Conservation (phyloP, 2,797 vertebrate species). For the Xenopus petersii region DNA sequence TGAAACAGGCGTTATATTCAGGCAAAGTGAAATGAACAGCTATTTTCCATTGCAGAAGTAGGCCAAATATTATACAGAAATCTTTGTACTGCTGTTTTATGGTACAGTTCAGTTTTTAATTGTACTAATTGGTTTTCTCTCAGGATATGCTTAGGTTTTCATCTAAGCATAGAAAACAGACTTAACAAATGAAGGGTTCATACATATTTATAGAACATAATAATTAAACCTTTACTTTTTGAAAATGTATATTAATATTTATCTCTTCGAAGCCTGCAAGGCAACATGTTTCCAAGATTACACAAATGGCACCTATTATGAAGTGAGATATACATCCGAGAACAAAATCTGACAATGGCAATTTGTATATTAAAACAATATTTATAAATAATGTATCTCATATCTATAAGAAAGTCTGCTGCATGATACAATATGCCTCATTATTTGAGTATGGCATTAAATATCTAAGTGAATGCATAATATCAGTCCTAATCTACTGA, state of each 20-base stretch:
- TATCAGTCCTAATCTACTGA: no score
- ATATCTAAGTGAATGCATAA: no score
- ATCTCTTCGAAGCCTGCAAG: not conserved
- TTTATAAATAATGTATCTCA: no score
- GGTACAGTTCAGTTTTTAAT: not conserved
- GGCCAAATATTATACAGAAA: no score
- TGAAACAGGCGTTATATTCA: no score
- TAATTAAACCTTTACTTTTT: constrained; percentile 10
- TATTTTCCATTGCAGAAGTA: no score
- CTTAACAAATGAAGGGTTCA: not conserved
- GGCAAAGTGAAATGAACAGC: no score
- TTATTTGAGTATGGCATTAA: no score
- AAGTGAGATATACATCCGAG: not conserved
- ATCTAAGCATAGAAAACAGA: not conserved
- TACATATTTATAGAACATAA: not conserved
- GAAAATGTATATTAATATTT: constrained; percentile 4
- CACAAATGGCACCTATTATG: not conserved
- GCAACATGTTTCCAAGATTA: not conserved
- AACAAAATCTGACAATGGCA: not conserved
- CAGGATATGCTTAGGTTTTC: constrained; percentile 2
- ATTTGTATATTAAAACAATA: no score
- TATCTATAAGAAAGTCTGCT: no score
- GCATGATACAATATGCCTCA: no score
- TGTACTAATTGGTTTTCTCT: constrained; percentile 3
- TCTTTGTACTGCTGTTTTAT: no score